phyloP scores from a whole-genome alignment of 2,113 vertebrate genomes.

The Microtus richardsoni region DNA sequence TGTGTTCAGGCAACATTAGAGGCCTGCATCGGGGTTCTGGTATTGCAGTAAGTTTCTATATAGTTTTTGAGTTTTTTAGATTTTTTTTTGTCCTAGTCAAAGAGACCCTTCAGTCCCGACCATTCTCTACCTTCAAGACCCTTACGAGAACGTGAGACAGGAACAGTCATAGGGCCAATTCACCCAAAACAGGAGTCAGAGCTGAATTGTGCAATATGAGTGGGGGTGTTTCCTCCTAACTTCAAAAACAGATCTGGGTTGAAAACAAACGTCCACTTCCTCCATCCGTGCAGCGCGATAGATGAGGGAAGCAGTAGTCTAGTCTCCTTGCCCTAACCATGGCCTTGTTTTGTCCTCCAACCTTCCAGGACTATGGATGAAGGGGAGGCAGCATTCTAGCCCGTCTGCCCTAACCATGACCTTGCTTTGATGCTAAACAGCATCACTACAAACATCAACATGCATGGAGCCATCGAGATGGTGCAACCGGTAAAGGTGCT shows the following conservation, averaged over 20 bases:
- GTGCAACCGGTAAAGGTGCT: too few relatives aligned
- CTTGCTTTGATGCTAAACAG: neutral
- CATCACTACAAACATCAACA: neutral
- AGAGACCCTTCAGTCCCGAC: neutral
- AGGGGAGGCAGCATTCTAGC: too few relatives aligned
- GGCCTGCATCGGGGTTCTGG: neutral
- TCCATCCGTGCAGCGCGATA: neutral
- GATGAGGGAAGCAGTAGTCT: neutral
- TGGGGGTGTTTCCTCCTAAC: neutral
- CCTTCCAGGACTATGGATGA: neutral
- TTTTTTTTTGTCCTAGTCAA: neutral
- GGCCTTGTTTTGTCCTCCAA: slow-evolving; percentile 30
- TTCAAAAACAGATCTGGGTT: slow-evolving; percentile 37
- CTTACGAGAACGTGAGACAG: neutral
- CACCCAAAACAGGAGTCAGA: neutral
- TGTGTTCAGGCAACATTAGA: neutral
- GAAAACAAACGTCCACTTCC: slow-evolving; percentile 67
- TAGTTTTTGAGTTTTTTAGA: neutral
- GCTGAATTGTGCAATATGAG: slow-evolving; percentile 25
- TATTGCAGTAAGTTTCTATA: neutral
- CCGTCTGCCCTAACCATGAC: neutral
- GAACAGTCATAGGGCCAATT: neutral
- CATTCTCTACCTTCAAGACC: neutral
- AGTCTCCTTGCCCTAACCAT: neutral
- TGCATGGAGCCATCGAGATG: neutral